Base-by-base conservation (phyloP, 2,797 vertebrate genomes). In the Pangasius mekongensis region DNA sequence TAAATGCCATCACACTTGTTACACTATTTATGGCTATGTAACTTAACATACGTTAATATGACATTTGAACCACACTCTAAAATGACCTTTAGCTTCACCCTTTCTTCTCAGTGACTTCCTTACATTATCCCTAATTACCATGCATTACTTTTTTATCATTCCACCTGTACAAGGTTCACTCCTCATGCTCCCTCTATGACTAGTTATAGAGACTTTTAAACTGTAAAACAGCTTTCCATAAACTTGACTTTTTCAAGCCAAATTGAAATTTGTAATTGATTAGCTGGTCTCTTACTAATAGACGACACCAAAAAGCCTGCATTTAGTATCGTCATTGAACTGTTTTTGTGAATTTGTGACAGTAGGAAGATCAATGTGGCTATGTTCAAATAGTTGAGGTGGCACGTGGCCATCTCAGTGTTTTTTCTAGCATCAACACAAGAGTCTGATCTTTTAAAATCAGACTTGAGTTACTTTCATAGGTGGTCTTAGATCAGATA, bases 1-100 rank as follows among this genome's bases (percentile, higher is more conserved):
- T 67, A 84, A 84, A 84, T 69, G 82, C n/a, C 82, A 84, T 69
- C 82, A 49, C 16, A 39, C 62, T 27, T 82, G 33, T 62, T 82
- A 82, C 11, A 6, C 56, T 43, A 43, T 22, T 52, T 33, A 20
- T 52, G 39, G 16, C 56, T 64, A 64, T 64, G 58, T 64, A 83
- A 67, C 24, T 3, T 47, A 83, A 83, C 58, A 27, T 66, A 22
- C 39, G 52, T 84, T 52, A 49, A 66, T 84, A 33, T 69, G 47
- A 84, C 47, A 84, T 84, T 69, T 69, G 47, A 84, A 10, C 18
- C 5, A 52, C 47, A 54, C 7, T 54, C 20, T 22, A 33, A 83
- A 52, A 69, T 24, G 18, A 22, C 64, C 47, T 47, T 47, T 64
- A 64, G 58, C 36, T 64, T 64, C 11, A 62, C 22, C 56, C 2